Evolutionary conservation across 2,113 vertebrate species (phyloP), one percentile per base, ranked within the genome.

Genomic region (Centropristis striata): DNA sequence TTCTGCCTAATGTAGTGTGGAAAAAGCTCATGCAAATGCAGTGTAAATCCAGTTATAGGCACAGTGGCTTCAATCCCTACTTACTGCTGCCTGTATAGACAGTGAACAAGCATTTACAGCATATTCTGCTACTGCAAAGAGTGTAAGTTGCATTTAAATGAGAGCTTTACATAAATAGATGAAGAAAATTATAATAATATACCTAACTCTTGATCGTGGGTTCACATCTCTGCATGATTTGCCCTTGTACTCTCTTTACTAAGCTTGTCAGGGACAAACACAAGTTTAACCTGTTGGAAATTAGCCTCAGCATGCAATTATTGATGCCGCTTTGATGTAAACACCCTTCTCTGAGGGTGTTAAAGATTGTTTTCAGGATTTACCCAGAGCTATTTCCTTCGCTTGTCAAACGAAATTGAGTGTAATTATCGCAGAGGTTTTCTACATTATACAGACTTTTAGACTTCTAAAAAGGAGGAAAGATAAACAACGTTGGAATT

Each of bases 1-100:
- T 76, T 86, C 74, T 82, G 80, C 79, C 60, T 92, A 87, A 93
- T 90, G 85, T 73, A 89, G 81, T 84, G 81, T 85, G 75, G 78
- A 91, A 83, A 74, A 80, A 57, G 66, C 74, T 85, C 83, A 78
- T 72, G 61, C 80, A 88, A 85, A 90, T 86, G 67, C 44, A 72
- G 36, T 60, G 71, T 64, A 81, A 87, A 83, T 87, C 69, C 78
- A 84, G 27, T 69, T 58, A 28, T 9, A 50, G 69, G 21, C 63
- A 61, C 9, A 75, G n/a, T 16, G 59, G 60, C 21, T 69, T 61
- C 51, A 49, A 23, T 79, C 55, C 54, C 39, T 58, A 18, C 55
- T 47, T 32, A 16, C 44, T 27, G 21, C 69, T 37, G 37, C 57
- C 44, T 75, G 27, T 27, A 8, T 32, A 60, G 16, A 80, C 9